Percentiles rank a stretch among this genome's conserved stretches.
Conservation (phyloP, 1,140 invertebrate genomes). For the Amphibalanus amphitrite region DNA sequence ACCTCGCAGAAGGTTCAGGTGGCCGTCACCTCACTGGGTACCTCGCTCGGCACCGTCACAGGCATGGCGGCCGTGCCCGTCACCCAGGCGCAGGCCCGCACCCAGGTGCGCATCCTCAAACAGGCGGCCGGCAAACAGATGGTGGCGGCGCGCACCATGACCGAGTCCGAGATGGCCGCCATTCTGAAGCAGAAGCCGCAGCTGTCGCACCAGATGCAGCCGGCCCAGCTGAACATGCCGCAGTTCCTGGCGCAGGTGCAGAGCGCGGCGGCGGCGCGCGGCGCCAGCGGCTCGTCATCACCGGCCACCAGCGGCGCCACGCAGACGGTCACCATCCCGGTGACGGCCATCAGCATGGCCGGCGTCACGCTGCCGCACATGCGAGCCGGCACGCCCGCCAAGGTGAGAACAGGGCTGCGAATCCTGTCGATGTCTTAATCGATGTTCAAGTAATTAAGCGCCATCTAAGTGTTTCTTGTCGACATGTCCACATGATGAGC, state of each 20-base stretch:
- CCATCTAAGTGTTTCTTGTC: too few species aligned
- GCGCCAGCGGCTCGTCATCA: conserved; percentile 22
- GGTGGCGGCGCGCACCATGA: conserved; percentile 32
- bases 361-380: conserved; percentile 20
- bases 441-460: too few species aligned
- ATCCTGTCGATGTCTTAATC: too few species aligned
- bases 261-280: conserved; percentile 13
- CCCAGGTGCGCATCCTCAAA: conserved; percentile 17
- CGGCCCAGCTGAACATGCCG: conserved; percentile 16
- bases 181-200: conserved; percentile 46
- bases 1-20: conserved; percentile 17
- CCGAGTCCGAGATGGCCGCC: conserved; percentile 49
- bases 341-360: conserved; percentile 18
- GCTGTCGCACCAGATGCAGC: conserved; percentile 25
- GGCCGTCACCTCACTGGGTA: conserved; percentile 13
- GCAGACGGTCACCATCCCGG: conserved; percentile 36
- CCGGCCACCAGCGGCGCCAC: conserved; percentile 33
- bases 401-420: conserved; percentile 10
- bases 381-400: neutral
- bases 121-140: conserved; percentile 25
- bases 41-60: conserved; percentile 13
- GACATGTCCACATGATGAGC: too few species aligned
- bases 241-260: conserved; percentile 23
- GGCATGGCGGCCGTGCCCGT: conserved; percentile 21
- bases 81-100: conserved; percentile 20